Conservation (phyloP, 2,113 vertebrate genomes). For the Mormyrus iriodes region DNA sequence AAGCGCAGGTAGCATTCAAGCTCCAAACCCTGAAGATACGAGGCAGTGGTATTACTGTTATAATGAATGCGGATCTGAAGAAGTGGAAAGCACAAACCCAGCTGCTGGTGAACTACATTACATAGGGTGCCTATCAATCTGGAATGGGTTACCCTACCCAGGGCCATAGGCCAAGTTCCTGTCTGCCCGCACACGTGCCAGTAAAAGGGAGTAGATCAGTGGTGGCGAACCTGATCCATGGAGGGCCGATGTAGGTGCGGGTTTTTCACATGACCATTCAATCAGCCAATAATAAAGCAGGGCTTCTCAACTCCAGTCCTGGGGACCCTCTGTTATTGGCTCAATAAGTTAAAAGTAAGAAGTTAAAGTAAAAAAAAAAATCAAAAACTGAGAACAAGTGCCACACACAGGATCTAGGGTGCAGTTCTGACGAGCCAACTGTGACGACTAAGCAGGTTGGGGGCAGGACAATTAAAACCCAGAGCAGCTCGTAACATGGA, state of each 20-base stretch:
- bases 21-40: not conserved
- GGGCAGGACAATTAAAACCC: conserved; percentile 12
- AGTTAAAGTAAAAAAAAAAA: conserved; percentile 56
- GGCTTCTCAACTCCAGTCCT: no score
- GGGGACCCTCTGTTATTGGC: no score
- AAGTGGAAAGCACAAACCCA: not conserved
- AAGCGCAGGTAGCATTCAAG: not conserved
- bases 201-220: conserved; percentile 31
- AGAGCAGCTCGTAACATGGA: conserved; percentile 25
- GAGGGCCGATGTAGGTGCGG: no score
- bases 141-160: conserved; percentile 73
- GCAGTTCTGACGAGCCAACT: conserved; percentile 26
- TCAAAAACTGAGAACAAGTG: conserved; percentile 50
- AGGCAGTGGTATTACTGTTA: not conserved
- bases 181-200: conserved; percentile 59
- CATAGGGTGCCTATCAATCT: conserved; percentile 70
- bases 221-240: no score
- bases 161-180: conserved; percentile 63
- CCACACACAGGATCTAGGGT: conserved; percentile 38
- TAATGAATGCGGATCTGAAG: not conserved
- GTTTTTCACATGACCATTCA: no score
- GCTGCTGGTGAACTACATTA: conserved; percentile 46
- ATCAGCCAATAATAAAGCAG: no score
- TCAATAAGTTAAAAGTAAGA: conserved; percentile 21
- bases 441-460: conserved; percentile 35